Base-by-base conservation (phyloP, 1,140 invertebrate genomes). In the Oedothorax gibbosus region DNA sequence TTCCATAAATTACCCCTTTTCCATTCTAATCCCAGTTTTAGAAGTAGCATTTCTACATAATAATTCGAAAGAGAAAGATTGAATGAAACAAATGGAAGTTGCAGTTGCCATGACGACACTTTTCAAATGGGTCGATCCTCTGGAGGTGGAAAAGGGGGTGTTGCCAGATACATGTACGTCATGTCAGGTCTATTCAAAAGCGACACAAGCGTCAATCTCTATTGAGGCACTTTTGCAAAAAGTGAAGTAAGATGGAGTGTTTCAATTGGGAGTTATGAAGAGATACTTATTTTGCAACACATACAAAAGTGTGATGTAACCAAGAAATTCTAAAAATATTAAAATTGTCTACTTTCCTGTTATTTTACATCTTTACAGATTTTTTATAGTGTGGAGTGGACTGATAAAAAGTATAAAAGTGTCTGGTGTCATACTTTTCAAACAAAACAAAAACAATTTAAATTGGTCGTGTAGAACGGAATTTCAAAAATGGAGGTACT, bases 11-110 rank as follows among this genome's bases (percentile, higher is more conserved):
- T 79, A 51, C 64, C 64, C 62, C 64, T 79, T 77, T 79, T 68
- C 77, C 21, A 65, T 54, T 79, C 62, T 79, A 79, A 79, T 79
- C 77, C 77, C 15, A 68, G 62, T 66, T 79, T 79, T 79, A 79
- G 77, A 79, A 66, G 8, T 56, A 49, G 77, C 77, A 64, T 56
- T 66, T 68, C 62, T 68, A 68, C 77, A 79, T 79, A 79, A 79
- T 79, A 79, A 79, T 79, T 79, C 77, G 77, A 68, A 77, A 77
- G 75, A 68, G 77, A 68, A 79, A 64, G 77, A 79, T 79, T 79
- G 77, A 79, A 79, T 79, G 77, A 79, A 79, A 79, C 77, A 79
- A 79, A 79, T 79, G 77, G 51, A 79, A 79, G 62, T 79, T 68
- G 50, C 64, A 11, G 77, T 79, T 56, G 62, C 21, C 64, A 79